These are phyloP conservation scores for Pygmarrhopalites habei DNA, from an alignment of 1,140 invertebrate genomes.

Conservation along the genomic window DNA sequence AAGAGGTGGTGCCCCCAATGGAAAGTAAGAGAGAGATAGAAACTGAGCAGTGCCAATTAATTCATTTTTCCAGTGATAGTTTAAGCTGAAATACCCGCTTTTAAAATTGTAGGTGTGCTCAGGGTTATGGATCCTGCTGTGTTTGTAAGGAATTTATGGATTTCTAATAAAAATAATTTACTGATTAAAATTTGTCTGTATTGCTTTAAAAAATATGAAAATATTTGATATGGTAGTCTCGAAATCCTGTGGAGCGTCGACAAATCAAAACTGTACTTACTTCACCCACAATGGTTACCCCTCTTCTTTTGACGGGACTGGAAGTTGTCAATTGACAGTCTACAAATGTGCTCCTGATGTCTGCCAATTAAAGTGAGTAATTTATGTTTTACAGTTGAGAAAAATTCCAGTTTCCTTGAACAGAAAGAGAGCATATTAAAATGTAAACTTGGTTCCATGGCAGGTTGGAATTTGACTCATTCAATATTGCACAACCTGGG, in stretches of 20 bases:
- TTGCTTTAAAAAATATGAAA: slow-evolving; percentile 1
- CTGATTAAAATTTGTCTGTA: neutral
- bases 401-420: too few relatives aligned
- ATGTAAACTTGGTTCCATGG: too few relatives aligned
- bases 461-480: slow-evolving; percentile 71
- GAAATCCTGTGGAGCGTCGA: slow-evolving; percentile 63
- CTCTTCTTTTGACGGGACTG: slow-evolving; percentile 61
- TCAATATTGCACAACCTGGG: slow-evolving; percentile 64
- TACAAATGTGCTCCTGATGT: slow-evolving; percentile 65
- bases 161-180: too few relatives aligned
- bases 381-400: neutral
- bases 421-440: too few relatives aligned
- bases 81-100: too few relatives aligned
- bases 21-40: too few relatives aligned
- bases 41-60: too few relatives aligned
- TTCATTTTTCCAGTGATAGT: too few relatives aligned
- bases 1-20: slow-evolving; percentile 57
- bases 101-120: too few relatives aligned
- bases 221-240: slow-evolving; percentile 53
- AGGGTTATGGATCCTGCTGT: slow-evolving; percentile 66
- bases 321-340: slow-evolving; percentile 73
- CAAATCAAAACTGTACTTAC: slow-evolving; percentile 70
- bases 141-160: slow-evolving; percentile 56
- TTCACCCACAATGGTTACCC: slow-evolving; percentile 76
- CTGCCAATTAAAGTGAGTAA: slow-evolving; percentile 65